These are phyloP conservation scores for Dysmachus trigonus DNA, from an alignment of 2,888 invertebrate species.

Conservation along the genomic window DNA sequence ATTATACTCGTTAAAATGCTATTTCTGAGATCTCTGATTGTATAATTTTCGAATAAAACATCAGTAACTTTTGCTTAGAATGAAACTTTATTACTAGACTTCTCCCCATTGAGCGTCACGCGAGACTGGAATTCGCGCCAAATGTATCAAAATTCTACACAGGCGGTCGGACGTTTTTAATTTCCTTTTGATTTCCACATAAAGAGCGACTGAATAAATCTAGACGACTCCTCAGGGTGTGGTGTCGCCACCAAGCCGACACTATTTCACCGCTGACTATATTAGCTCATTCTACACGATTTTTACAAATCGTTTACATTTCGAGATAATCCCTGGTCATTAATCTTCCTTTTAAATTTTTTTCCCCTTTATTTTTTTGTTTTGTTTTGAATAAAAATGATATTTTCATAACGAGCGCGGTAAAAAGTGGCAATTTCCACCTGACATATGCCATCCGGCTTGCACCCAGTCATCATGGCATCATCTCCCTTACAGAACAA, in stretches of 20 bases:
- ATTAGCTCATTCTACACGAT: neutral
- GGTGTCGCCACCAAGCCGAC: neutral
- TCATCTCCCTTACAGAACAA: neutral
- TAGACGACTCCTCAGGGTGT: neutral
- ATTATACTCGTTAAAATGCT: no score
- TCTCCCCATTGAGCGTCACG: neutral
- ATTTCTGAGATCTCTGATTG: no score
- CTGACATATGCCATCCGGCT: conserved; percentile 19
- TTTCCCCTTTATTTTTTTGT: neutral
- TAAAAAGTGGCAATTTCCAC: conserved; percentile 33
- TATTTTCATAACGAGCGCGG: conserved; percentile 16
- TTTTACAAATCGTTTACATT: conserved; percentile 35
- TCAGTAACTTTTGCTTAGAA: neutral
- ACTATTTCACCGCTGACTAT: neutral
- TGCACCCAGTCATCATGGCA: conserved; percentile 7
- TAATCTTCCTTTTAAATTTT: conserved; percentile 12
- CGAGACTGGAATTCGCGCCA: neutral
- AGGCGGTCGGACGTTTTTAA: neutral
- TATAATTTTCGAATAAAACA: neutral
- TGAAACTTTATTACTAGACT: neutral
- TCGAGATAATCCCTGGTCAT: conserved; percentile 14
- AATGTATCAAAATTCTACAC: neutral
- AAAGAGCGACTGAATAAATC: neutral
- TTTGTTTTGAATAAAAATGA: conserved; percentile 29
- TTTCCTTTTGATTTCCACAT: neutral